Percentiles rank a stretch among this genome's conserved stretches.
phyloP scores from a whole-genome alignment of 92 coral and sea anemone species.

The Phymanthus crucifer region DNA sequence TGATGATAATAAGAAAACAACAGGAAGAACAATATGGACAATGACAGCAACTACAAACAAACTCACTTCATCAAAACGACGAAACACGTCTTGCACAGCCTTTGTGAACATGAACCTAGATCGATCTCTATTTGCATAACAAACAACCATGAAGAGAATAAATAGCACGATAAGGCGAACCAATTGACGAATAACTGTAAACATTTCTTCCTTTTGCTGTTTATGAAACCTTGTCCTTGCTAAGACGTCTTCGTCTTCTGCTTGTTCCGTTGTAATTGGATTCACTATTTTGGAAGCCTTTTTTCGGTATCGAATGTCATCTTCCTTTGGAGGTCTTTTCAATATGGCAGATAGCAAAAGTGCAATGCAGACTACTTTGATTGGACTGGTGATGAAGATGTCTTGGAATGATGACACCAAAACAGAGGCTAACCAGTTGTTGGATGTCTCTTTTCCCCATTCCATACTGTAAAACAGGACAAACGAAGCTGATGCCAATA shows the following conservation, averaged over 20 bases:
- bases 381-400: conserved; percentile 61
- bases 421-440: conserved; percentile 70
- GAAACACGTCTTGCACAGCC: conserved; percentile 61
- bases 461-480: conserved; percentile 71
- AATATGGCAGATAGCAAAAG: conserved; percentile 53
- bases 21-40: background rate
- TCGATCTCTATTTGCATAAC: conserved; percentile 72
- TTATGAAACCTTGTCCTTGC: conserved; percentile 53
- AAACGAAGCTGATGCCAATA: conserved; percentile 66
- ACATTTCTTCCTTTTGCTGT: conserved; percentile 57
- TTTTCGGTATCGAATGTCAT: conserved; percentile 40
- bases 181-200: conserved; percentile 53
- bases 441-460: conserved; percentile 68
- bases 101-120: conserved; percentile 68
- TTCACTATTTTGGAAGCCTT: conserved; percentile 30
- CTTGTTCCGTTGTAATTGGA: conserved; percentile 47
- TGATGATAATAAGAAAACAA: too few species aligned
- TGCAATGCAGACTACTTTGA: conserved; percentile 70
- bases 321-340: conserved; percentile 64
- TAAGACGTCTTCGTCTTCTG: conserved; percentile 48
- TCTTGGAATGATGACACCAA: conserved; percentile 72
- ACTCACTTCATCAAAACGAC: conserved; percentile 64
- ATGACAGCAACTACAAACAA: too few species aligned
- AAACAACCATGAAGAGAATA: conserved; percentile 64
- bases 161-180: conserved; percentile 51